phyloP scores from a whole-genome alignment of 2,888 invertebrate genomes.

The Cistogaster globosa region DNA sequence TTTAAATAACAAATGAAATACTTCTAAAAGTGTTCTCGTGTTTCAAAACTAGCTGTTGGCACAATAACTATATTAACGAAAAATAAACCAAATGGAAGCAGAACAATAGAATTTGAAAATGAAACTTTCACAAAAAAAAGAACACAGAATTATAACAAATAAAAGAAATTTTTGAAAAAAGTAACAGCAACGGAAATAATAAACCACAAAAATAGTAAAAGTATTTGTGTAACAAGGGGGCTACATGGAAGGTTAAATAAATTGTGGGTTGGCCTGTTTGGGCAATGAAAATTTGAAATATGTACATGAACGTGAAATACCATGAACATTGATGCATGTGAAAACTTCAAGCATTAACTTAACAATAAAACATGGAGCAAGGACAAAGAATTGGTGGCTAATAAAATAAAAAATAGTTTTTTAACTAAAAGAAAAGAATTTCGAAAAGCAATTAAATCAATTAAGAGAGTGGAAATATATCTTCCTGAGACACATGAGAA shows the following conservation, averaged over 20 bases:
- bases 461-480: no score
- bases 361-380: no score
- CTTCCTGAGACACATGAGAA: no score
- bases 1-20: no score
- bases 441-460: no score
- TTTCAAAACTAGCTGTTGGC: neutral
- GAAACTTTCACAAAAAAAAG: neutral
- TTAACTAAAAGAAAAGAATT: no score
- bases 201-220: constrained; percentile 32
- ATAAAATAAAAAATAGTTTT: no score
- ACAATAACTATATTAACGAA: neutral
- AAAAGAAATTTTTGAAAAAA: neutral
- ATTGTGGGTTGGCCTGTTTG: neutral
- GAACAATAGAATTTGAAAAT: neutral
- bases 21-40: no score
- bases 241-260: neutral
- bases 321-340: neutral
- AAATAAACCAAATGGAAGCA: neutral
- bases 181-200: constrained; percentile 49
- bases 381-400: no score
- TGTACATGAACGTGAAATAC: no score
- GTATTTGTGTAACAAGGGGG: neutral
- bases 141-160: no score
- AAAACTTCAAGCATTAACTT: neutral
- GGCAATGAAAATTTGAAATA: neutral